phyloP scores from a whole-genome alignment of 92 coral and sea anemone species.

The Pocillopora grandis region DNA sequence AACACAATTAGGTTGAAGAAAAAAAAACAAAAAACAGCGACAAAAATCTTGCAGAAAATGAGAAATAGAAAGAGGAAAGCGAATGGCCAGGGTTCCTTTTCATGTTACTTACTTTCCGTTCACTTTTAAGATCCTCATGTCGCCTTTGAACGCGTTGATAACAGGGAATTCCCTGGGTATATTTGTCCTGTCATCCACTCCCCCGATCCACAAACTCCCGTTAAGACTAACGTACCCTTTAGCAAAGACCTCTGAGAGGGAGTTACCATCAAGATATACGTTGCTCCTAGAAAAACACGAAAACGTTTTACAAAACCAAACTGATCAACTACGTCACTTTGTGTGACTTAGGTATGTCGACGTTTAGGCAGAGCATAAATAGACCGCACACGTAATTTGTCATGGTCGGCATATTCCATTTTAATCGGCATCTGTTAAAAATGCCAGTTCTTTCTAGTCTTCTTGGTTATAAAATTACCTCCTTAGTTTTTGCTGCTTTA shows the following conservation, averaged over 20 bases:
- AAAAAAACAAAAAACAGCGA: no score
- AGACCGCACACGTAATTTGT: no score
- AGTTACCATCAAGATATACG: slow-evolving; percentile 1
- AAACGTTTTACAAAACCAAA: not conserved
- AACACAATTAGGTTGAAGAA: not conserved
- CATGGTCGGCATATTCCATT: no score
- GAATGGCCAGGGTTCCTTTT: not conserved
- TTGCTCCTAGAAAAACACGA: slow-evolving; percentile 4
- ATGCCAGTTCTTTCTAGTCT: no score
- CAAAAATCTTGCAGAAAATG: not conserved
- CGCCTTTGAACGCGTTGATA: slow-evolving; percentile 76
- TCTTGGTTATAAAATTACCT: no score
- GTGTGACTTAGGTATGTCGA: not conserved
- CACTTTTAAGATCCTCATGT: slow-evolving; percentile 56
- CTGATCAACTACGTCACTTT: not conserved
- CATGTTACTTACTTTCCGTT: slow-evolving; percentile 59
- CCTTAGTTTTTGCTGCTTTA: no score
- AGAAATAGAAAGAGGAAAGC: not conserved
- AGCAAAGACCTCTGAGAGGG: slow-evolving; percentile 41
- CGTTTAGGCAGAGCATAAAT: no score
- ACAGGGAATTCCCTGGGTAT: slow-evolving; percentile 77
- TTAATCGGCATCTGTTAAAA: no score
- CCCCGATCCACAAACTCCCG: slow-evolving; percentile 82
- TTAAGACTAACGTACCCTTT: slow-evolving; percentile 69
- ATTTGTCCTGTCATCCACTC: slow-evolving; percentile 44